A percentile compares a stretch with the other conserved stretches of the same genome.
Evolutionary conservation across 2,797 vertebrate genomes (phyloP).

Genomic region (Phataginus tetradactyla): DNA sequence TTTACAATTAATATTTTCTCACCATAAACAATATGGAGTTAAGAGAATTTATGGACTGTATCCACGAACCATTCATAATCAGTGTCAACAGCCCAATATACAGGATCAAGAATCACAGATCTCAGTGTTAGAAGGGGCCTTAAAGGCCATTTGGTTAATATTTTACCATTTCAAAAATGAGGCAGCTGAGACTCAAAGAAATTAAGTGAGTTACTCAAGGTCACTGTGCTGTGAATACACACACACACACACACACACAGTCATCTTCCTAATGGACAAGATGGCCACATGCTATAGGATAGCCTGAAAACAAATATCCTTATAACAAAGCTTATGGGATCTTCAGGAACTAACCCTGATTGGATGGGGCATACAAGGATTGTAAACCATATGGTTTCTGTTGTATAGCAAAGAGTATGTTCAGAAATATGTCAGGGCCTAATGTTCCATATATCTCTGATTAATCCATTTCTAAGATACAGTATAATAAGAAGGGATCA

Average conservation of each 20-base stretch:
- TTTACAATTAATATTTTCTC: conserved; percentile 60
- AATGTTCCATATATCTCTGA: neutral
- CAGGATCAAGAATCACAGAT: conserved; percentile 50
- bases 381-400: neutral
- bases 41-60: conserved; percentile 54
- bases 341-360: conserved; percentile 30
- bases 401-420: neutral
- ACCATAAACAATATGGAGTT: conserved; percentile 49
- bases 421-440: neutral
- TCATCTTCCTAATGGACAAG: conserved; percentile 14
- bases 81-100: conserved; percentile 57
- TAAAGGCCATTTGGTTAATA: conserved; percentile 16
- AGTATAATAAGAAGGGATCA: neutral
- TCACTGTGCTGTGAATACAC: conserved; percentile 20
- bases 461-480: conserved; percentile 41
- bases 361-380: neutral
- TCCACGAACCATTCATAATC: conserved; percentile 62
- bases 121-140: conserved; percentile 19
- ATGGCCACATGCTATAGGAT: neutral
- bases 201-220: conserved; percentile 43
- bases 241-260: neutral
- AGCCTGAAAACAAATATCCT: conserved; percentile 38
- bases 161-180: conserved; percentile 39
- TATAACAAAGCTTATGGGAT: conserved; percentile 12
- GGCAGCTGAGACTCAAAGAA: neutral